These are phyloP conservation scores for Laticauda laticaudata DNA, from an alignment of 2,113 vertebrate species.

Conservation along the genomic window DNA sequence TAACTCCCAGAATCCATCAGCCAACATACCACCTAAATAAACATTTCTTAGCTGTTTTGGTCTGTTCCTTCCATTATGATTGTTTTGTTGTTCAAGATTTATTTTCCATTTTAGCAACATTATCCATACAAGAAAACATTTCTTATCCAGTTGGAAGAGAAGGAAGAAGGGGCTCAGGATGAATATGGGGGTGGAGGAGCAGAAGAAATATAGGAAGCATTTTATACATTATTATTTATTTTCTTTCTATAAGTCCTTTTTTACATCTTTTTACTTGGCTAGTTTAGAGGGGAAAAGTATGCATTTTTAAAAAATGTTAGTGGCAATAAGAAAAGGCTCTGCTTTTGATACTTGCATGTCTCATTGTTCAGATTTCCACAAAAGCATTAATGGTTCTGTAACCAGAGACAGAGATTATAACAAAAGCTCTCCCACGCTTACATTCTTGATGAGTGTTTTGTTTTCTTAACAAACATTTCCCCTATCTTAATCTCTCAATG, in stretches of 20 bases:
- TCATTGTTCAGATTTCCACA: slow-evolving; percentile 48
- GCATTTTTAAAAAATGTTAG: slow-evolving; percentile 27
- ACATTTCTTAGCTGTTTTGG: not conserved
- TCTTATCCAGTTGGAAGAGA: slow-evolving; percentile 45
- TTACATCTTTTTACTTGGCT: slow-evolving; percentile 42
- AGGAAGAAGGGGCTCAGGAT: slow-evolving; percentile 5
- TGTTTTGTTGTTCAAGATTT: slow-evolving; percentile 40
- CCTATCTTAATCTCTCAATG: not conserved
- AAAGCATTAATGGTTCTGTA: slow-evolving; percentile 47
- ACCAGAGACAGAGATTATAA: not conserved
- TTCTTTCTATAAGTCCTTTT: slow-evolving; percentile 47
- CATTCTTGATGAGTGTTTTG: not conserved
- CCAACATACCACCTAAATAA: not conserved
- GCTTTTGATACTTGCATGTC: slow-evolving; percentile 3
- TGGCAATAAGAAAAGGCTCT: not conserved
- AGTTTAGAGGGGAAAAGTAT: slow-evolving; percentile 54
- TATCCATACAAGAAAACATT: slow-evolving; percentile 54
- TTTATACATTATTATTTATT: not conserved
- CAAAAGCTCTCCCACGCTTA: not conserved
- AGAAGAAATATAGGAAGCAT: not conserved
- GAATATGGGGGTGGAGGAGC: not conserved
- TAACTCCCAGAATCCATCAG: not conserved
- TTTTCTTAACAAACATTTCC: not conserved
- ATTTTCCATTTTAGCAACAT: slow-evolving; percentile 49
- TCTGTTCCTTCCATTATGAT: slow-evolving; percentile 24